Conservation (phyloP, 2,888 invertebrate genomes). For the Spilarctia lutea region DNA sequence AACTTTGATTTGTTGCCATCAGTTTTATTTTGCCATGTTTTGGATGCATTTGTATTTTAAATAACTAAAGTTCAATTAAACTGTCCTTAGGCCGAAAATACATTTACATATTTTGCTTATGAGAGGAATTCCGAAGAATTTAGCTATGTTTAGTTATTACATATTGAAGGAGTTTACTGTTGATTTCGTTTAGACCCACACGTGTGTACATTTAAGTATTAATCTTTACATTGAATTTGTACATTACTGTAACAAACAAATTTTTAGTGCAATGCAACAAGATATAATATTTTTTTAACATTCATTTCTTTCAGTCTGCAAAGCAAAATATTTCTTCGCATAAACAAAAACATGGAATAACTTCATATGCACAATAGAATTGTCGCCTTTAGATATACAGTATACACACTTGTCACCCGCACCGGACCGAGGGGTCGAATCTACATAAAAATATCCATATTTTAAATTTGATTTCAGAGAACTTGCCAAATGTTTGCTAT, state of each 20-base stretch:
- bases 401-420: constrained; percentile 77
- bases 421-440: constrained; percentile 75
- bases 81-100: not conserved
- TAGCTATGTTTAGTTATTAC: not conserved
- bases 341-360: constrained; percentile 61
- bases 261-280: not conserved
- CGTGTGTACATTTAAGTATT: not conserved
- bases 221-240: not conserved
- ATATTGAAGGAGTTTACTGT: not conserved
- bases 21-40: not conserved
- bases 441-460: constrained; percentile 83
- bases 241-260: no score
- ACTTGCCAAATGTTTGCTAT: constrained; percentile 85
- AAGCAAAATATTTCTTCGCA: constrained; percentile 12
- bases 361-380: constrained; percentile 61
- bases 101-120: not conserved
- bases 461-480: constrained; percentile 83
- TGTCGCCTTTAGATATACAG: constrained; percentile 64
- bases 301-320: not conserved
- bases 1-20: not conserved
- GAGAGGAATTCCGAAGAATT: not conserved
- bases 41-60: not conserved
- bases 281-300: not conserved
- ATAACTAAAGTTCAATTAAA: not conserved
- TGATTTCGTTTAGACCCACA: not conserved